These are phyloP conservation scores for Pristionchus japonicus DNA, from an alignment of 2,888 invertebrate genomes.

Conservation along the genomic window DNA sequence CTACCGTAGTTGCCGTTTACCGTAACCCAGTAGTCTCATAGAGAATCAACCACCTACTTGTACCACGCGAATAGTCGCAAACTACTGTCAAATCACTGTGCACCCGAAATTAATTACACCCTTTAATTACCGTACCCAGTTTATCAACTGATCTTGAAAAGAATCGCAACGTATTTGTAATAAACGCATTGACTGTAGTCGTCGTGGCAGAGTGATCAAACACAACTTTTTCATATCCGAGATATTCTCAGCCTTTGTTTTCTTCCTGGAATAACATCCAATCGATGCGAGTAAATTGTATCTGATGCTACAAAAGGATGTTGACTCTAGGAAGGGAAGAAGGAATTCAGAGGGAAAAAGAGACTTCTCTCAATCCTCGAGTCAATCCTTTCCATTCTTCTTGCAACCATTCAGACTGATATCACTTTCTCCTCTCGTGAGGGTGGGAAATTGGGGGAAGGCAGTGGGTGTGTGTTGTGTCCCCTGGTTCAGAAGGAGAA, in stretches of 20 bases:
- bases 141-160: background rate
- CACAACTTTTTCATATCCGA: background rate
- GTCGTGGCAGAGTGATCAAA: background rate
- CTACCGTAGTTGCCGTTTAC: background rate
- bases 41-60: background rate
- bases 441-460: background rate
- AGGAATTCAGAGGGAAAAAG: background rate
- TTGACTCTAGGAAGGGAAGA: background rate
- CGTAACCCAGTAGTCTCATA: slow-evolving; percentile 16
- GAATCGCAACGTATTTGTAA: background rate
- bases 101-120: too few relatives aligned
- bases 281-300: background rate
- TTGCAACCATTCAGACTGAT: background rate
- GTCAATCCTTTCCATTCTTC: background rate
- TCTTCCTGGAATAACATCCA: background rate
- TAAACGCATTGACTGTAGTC: background rate
- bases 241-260: background rate
- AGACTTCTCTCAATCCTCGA: background rate
- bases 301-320: background rate
- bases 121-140: background rate
- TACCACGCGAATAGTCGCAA: background rate
- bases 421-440: slow-evolving; percentile 23
- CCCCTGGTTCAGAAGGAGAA: background rate
- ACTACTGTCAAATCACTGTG: background rate
- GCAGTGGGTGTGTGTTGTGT: background rate